Percentiles rank a stretch among this genome's conserved stretches.
These are phyloP conservation scores for Tenthredo distinguenda DNA, from an alignment of 2,888 invertebrate species.

Conservation along the genomic window DNA sequence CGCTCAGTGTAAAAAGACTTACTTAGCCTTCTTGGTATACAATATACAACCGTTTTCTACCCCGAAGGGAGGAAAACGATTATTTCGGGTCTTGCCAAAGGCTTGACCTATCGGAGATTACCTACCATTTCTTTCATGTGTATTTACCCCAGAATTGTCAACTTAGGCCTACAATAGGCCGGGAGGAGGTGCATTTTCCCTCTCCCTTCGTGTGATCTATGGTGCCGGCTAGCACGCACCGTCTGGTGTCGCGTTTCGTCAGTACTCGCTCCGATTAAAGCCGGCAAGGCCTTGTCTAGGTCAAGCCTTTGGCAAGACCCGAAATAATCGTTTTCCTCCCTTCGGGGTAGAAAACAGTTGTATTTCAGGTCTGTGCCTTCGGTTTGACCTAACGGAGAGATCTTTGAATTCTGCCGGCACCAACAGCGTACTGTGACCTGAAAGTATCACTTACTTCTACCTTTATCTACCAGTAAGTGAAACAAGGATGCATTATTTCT, in stretches of 20 bases:
- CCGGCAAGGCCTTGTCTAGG: slow-evolving; percentile 51
- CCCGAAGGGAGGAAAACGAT: too few relatives aligned
- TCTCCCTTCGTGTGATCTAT: not conserved
- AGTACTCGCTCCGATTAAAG: slow-evolving; percentile 26
- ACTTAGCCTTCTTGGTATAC: too few relatives aligned
- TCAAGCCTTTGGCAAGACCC: slow-evolving; percentile 51
- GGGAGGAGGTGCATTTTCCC: too few relatives aligned
- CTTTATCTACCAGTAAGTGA: not conserved
- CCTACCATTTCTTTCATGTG: too few relatives aligned
- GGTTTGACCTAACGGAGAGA: slow-evolving; percentile 41
- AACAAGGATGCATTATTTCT: too few relatives aligned
- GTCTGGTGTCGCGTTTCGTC: not conserved
- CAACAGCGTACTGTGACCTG: slow-evolving; percentile 16
- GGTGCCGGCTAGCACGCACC: slow-evolving; percentile 22
- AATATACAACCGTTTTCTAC: too few relatives aligned
- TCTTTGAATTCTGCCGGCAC: slow-evolving; percentile 35
- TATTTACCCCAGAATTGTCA: too few relatives aligned
- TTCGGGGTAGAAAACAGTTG: slow-evolving; percentile 31
- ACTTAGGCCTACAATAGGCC: too few relatives aligned
- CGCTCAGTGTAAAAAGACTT: too few relatives aligned
- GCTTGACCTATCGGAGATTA: too few relatives aligned
- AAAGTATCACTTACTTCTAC: not conserved
- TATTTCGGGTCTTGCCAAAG: too few relatives aligned
- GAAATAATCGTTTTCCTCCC: slow-evolving; percentile 45
- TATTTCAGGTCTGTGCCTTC: slow-evolving; percentile 38